Evolutionary conservation across 2,888 invertebrate species (phyloP).

Genomic region (Parascotia fuliginaria): DNA sequence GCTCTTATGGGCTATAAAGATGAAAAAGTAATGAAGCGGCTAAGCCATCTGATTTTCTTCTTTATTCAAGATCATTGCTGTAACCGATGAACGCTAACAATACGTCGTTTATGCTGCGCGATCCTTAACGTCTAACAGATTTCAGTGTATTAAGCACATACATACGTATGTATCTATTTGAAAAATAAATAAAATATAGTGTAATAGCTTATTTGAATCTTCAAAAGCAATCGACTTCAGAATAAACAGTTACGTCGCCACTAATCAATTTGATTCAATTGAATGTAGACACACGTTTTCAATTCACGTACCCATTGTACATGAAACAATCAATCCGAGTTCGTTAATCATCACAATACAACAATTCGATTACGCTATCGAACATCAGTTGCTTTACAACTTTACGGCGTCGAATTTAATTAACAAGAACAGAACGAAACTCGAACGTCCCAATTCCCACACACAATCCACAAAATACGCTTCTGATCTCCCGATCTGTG

Average conservation of each 20-base stretch:
- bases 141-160: too few species aligned
- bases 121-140: too few species aligned
- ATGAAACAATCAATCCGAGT: slow-evolving; percentile 33
- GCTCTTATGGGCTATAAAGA: not conserved
- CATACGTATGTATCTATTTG: too few species aligned
- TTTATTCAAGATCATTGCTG: too few species aligned
- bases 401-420: slow-evolving; percentile 60
- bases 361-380: slow-evolving; percentile 29
- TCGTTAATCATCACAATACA: slow-evolving; percentile 42
- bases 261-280: slow-evolving; percentile 3
- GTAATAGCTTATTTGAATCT: too few species aligned
- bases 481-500: slow-evolving; percentile 71
- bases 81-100: too few species aligned
- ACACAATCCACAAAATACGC: slow-evolving; percentile 65
- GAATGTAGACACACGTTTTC: not conserved
- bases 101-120: too few species aligned
- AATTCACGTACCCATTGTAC: slow-evolving; percentile 3
- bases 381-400: slow-evolving; percentile 46
- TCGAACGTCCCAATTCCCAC: slow-evolving; percentile 68
- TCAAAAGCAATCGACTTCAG: not conserved
- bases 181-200: too few species aligned
- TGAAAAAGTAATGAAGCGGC: not conserved
- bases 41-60: not conserved
- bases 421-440: slow-evolving; percentile 63
- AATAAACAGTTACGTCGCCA: not conserved